A percentile compares a stretch with the other conserved stretches of the same genome.
Evolutionary conservation across 2,888 invertebrate species (phyloP).

Genomic region (Cylindroiulus punctatus): DNA sequence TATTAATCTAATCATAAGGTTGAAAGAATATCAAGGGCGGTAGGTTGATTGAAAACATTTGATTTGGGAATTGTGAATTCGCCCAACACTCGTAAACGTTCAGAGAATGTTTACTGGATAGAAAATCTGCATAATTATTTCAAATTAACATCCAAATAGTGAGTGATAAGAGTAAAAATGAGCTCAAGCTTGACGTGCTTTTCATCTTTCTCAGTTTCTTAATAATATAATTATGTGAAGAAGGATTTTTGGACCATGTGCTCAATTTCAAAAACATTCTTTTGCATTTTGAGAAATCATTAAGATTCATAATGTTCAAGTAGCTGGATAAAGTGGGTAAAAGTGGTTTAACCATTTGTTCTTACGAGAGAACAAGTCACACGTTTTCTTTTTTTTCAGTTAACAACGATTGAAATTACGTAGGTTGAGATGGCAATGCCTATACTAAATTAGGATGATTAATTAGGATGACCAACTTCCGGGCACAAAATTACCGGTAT

Average conservation of each 20-base stretch:
- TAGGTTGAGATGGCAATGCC: too few relatives aligned
- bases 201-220: background rate
- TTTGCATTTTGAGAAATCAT: background rate
- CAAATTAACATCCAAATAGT: background rate
- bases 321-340: too few relatives aligned
- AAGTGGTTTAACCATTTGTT: too few relatives aligned
- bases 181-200: background rate
- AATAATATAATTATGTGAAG: background rate
- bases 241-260: background rate
- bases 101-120: background rate
- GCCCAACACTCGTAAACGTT: too few relatives aligned
- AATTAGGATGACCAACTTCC: too few relatives aligned
- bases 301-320: background rate
- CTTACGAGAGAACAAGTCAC: too few relatives aligned
- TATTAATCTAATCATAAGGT: background rate
- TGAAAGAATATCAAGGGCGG: background rate
- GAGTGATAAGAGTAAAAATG: background rate
- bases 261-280: background rate
- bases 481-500: too few relatives aligned
- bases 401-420: too few relatives aligned
- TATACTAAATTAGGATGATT: too few relatives aligned
- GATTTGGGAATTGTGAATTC: slow-evolving; percentile 5
- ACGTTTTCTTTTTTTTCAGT: too few relatives aligned
- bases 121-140: background rate
- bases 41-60: background rate